Base-by-base conservation (phyloP, 1,140 invertebrate species). In the Theocolax elegans region DNA sequence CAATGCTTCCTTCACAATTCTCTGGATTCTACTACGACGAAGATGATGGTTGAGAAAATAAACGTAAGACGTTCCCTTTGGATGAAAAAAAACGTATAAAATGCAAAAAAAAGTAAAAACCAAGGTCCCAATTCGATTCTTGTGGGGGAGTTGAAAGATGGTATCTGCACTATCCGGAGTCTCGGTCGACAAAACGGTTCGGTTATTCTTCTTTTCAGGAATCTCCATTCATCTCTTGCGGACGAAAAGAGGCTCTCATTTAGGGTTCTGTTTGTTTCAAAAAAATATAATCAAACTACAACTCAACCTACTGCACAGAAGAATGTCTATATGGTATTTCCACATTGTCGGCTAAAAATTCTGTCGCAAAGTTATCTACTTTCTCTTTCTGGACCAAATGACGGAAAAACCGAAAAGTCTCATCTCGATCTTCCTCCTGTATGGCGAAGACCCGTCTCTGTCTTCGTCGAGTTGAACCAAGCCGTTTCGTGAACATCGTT, bases 11-110 rank as follows among this genome's bases (percentile, higher is more conserved):
- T 68, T 67, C 53, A 68, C 19, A 60, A 65, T 60, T 60, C 64
- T 67, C 65, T 67, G 65, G 65, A 67, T 67, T 67, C 66, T 68
- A 68, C 66, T 68, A 68, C 66, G 44, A 68, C 48, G 66, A 68
- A 49, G 65, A 67, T 38, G 31, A 58, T 58, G 64, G 53, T 56
- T 67, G 23, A 58, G 29, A 67, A 13, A 67, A 2, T 21, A 17
- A 53, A 15, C 2, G 23, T 17, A 4, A 38, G 63, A 54, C 10
- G 23, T 54, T 31, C 49, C 49, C 35, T 42, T 51, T 60, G 21
- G 56, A 65, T 54, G 23, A 29, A 2, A 38, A 64, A 51, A 42
- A 58, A 15, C n/a, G n/a, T n/a, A n/a, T n/a, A n/a, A n/a, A n/a
- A n/a, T n/a, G n/a, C n/a, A n/a, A n/a, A n/a, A n/a, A n/a, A n/a